Evolutionary conservation across 2,113 vertebrate genomes (phyloP), one percentile per base, ranked within the genome.

Genomic region (Stigmatopora nigra): DNA sequence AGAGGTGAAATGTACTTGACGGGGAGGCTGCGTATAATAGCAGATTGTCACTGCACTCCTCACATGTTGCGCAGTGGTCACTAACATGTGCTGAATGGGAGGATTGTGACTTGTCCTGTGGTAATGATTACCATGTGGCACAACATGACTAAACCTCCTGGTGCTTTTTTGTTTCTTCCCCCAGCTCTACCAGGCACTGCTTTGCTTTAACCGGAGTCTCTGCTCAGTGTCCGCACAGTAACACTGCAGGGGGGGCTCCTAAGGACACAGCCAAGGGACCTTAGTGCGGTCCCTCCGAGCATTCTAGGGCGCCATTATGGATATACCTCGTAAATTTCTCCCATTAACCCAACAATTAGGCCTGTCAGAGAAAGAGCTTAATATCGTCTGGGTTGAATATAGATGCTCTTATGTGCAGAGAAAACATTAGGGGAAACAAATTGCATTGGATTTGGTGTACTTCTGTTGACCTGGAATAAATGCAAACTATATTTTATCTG

Each of bases 51-150:
- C 35, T 17, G 58, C 66, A 68, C 65, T 66, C 66, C 73, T 83
- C 70, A 81, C 73, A 78, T 82, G 76, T 78, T 72, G 66, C 77
- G 65, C 61, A 16, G 63, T 64, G 83, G 71, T 79, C 78, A 80
- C 58, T 79, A 78, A 71, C 81, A 80, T 84, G 84, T 81, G 82
- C 75, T 86, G 78, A 85, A 87, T 85, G 70, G 78, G 65, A 71
- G 74, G 78, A 79, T 84, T 87, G 85, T 88, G 82, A 62, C 53
- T 71, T 68, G 69, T 81, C 74, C 77, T 77, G 69, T 56, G 67
- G 76, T 87, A 85, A 87, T 86, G 78, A 84, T 80, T 88, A 75
- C 82, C 73, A 82, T 84, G 80, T 82, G 82, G 73, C 68, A 67
- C 35, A 14, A 62, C 48, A 49, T 70, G 64, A 68, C 75, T 78